Percentiles rank a stretch among this genome's conserved stretches.
phyloP scores from a whole-genome alignment of 2,888 invertebrate species.

The Pharmacophagus antenor region DNA sequence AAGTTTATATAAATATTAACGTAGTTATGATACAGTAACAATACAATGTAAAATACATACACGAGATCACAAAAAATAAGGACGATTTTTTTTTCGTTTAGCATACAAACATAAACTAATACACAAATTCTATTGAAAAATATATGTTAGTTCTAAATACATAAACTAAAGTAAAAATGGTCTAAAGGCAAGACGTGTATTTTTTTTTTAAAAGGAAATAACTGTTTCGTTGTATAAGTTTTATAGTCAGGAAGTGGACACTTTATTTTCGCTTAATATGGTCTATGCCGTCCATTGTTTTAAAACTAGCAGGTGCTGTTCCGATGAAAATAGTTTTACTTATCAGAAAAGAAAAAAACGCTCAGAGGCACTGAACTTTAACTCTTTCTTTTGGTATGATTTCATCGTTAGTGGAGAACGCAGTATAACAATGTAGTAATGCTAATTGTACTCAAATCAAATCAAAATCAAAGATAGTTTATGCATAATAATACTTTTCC shows the following conservation, averaged over 20 bases:
- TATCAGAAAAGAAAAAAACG: conserved; percentile 2
- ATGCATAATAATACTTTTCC: too few relatives aligned
- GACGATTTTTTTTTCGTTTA: background rate
- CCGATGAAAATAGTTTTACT: background rate
- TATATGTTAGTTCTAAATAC: too few relatives aligned
- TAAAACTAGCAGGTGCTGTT: background rate
- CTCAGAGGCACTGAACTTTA: conserved; percentile 25
- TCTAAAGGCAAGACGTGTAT: too few relatives aligned
- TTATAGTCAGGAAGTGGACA: conserved; percentile 7
- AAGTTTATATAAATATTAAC: background rate
- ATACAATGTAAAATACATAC: too few relatives aligned
- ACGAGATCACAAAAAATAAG: too few relatives aligned
- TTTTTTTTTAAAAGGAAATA: too few relatives aligned
- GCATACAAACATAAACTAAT: background rate
- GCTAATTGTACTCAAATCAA: too few relatives aligned
- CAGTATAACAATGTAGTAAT: conserved; percentile 20
- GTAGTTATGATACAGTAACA: background rate
- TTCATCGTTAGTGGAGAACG: conserved; percentile 12
- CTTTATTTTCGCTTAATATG: conserved; percentile 14
- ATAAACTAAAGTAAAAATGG: too few relatives aligned
- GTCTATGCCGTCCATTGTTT: conserved; percentile 17
- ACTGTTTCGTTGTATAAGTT: background rate
- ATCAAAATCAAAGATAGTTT: too few relatives aligned
- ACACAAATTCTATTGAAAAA: background rate
- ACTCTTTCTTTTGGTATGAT: conserved; percentile 24